Evolutionary conservation across 2,797 vertebrate species (phyloP).

Genomic region (Pseudopleuronectes americanus): DNA sequence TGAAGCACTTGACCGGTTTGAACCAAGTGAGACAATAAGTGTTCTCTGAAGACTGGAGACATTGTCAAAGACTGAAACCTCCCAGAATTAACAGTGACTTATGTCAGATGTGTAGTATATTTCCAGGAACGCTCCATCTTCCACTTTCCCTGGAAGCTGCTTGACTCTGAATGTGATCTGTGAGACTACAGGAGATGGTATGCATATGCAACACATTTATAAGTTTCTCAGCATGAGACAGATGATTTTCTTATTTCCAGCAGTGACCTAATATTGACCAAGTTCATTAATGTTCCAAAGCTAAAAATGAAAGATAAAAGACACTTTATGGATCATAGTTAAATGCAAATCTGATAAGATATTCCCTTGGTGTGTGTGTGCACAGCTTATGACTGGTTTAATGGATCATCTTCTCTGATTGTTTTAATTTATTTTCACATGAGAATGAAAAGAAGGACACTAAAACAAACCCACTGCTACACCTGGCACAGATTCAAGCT

Average conservation of each 20-base stretch:
- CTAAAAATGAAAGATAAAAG: conserved; percentile 6
- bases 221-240: conserved; percentile 34
- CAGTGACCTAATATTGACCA: conserved; percentile 53
- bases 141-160: conserved; percentile 16
- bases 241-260: conserved; percentile 55
- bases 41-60: conserved; percentile 11
- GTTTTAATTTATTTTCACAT: conserved; percentile 26
- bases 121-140: conserved; percentile 11
- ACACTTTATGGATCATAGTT: not conserved
- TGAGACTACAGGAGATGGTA: conserved; percentile 33
- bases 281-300: conserved; percentile 38
- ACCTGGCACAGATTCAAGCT: conserved; percentile 44
- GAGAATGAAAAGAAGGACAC: conserved; percentile 27
- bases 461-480: conserved; percentile 30
- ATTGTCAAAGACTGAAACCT: conserved; percentile 1
- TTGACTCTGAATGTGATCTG: conserved; percentile 36
- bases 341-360: conserved; percentile 15
- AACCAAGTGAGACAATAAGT: conserved; percentile 1
- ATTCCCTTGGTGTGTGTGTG: not conserved
- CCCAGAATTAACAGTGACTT: conserved; percentile 12
- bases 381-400: conserved; percentile 3
- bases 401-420: not conserved
- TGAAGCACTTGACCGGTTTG: conserved; percentile 4
- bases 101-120: conserved; percentile 17
- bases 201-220: conserved; percentile 47